phyloP scores from a whole-genome alignment of 2,113 vertebrate species.

The Piprites chloris region DNA sequence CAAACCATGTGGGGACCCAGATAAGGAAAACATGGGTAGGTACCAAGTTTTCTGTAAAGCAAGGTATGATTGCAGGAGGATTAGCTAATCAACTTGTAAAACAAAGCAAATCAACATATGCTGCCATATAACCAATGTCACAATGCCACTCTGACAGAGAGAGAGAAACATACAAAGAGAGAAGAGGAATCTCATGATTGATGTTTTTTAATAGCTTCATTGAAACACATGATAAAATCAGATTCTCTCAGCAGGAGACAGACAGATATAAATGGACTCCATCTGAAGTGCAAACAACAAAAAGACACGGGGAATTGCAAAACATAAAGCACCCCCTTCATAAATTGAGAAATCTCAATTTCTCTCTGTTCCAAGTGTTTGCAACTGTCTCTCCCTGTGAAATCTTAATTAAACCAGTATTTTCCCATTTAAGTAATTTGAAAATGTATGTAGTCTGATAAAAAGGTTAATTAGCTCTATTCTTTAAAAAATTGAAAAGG shows the following conservation, averaged over 20 bases:
- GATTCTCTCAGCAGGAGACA: constrained; percentile 37
- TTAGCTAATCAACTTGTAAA: constrained; percentile 13
- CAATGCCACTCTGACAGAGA: background rate
- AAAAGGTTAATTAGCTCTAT: constrained; percentile 52
- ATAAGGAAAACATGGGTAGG: background rate
- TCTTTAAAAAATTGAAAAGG: constrained; percentile 40
- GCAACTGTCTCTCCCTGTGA: constrained; percentile 46
- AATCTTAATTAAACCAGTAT: constrained; percentile 69
- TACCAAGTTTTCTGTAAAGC: background rate
- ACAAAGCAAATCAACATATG: constrained; percentile 35
- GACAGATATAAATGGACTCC: constrained; percentile 43
- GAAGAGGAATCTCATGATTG: constrained; percentile 24
- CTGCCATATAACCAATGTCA: constrained; percentile 33
- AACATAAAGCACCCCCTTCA: background rate
- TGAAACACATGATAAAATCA: constrained; percentile 59
- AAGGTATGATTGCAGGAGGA: constrained; percentile 7
- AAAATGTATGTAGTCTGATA: constrained; percentile 28
- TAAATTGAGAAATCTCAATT: constrained; percentile 31
- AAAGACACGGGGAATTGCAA: constrained; percentile 36
- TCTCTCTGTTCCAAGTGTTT: constrained; percentile 26
- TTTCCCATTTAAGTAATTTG: constrained; percentile 47
- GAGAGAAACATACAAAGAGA: constrained; percentile 10
- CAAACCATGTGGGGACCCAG: background rate
- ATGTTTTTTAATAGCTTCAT: constrained; percentile 61
- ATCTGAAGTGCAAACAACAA: constrained; percentile 52